These are phyloP conservation scores for Rousettus leschenaultii DNA, from an alignment of 2,113 vertebrate species.

Conservation along the genomic window DNA sequence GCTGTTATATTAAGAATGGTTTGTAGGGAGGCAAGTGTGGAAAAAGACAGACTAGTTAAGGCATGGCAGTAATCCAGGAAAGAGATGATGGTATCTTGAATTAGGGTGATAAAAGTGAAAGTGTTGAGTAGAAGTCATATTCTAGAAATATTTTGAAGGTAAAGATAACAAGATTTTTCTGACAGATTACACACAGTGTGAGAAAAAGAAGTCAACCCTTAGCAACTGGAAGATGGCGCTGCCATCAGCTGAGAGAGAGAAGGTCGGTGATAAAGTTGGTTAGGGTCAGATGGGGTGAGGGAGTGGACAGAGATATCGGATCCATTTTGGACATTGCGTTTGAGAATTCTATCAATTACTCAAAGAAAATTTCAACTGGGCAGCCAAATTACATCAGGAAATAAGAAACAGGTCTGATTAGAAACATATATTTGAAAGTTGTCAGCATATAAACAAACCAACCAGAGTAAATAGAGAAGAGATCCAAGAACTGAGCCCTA, in stretches of 20 bases:
- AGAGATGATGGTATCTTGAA: neutral
- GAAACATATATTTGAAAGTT: constrained; percentile 10
- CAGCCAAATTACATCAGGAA: neutral
- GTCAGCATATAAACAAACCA: neutral
- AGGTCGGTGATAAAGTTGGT: neutral
- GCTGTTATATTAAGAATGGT: neutral
- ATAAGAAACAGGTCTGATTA: neutral
- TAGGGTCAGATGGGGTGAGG: neutral
- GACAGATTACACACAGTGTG: neutral
- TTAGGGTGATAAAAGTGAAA: neutral
- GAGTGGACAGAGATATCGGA: neutral
- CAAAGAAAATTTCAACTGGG: neutral
- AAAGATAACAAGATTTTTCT: neutral
- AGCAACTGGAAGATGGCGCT: neutral
- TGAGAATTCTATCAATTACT: neutral
- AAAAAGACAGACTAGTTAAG: constrained; percentile 36
- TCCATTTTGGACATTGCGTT: neutral
- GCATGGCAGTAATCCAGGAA: neutral
- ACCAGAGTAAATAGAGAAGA: neutral
- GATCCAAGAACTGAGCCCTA: neutral
- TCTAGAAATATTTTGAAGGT: constrained; percentile 6
- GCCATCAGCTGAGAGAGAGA: neutral
- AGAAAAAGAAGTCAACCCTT: neutral
- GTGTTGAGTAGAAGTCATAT: neutral
- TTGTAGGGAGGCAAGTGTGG: neutral